Conservation (phyloP, 2,113 vertebrate species). For the Coptodon rendalli region DNA sequence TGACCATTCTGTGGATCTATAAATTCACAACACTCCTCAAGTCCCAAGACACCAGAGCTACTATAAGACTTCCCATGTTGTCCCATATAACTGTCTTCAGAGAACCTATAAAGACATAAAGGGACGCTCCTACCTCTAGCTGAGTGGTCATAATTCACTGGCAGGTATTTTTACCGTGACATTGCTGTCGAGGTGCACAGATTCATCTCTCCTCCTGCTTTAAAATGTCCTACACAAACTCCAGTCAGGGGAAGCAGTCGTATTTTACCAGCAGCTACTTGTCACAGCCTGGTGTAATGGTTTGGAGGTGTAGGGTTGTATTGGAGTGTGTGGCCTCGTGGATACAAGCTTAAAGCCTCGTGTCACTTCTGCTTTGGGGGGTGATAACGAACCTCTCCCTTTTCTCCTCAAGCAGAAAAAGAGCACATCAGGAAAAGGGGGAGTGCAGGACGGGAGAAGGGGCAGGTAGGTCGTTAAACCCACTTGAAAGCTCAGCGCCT, state of each 20-base stretch:
- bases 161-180: conserved; percentile 60
- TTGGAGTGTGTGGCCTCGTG: background rate
- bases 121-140: conserved; percentile 43
- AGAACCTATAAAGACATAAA: conserved; percentile 65
- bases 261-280: conserved; percentile 46
- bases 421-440: background rate
- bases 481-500: conserved; percentile 66
- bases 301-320: background rate
- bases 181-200: conserved; percentile 45
- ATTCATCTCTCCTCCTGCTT: conserved; percentile 56
- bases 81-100: conserved; percentile 60
- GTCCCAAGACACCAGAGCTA: conserved; percentile 46
- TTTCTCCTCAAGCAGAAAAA: conserved; percentile 18
- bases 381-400: conserved; percentile 40
- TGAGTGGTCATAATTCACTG: conserved; percentile 63
- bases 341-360: background rate
- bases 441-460: conserved; percentile 4
- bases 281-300: conserved; percentile 27
- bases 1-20: conserved; percentile 38
- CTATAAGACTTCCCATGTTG: conserved; percentile 61
- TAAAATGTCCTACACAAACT: conserved; percentile 56
- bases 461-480: conserved; percentile 62
- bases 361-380: conserved; percentile 34
- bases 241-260: conserved; percentile 21
- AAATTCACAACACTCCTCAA: conserved; percentile 42